Evolutionary conservation across 2,113 vertebrate species (phyloP), one percentile per base, ranked within the genome.

Genomic region (Boulengeromyrus knoepffleri): DNA sequence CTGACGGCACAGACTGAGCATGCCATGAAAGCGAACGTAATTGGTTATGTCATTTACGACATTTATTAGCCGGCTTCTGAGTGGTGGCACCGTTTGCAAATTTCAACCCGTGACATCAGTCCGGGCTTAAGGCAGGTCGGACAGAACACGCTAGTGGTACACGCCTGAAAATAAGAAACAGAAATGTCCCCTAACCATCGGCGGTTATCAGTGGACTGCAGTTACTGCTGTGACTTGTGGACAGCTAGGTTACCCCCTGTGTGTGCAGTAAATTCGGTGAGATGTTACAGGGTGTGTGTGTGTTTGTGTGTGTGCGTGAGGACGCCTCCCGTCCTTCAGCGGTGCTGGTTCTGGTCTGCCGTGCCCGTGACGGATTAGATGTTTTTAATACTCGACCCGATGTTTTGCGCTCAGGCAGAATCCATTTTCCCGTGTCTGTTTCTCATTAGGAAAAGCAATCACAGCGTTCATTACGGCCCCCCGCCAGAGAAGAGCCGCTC

Each of bases 401-500:
- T 42, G 80, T 90, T 77, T 90, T 83, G 46, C 83, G 56, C 62
- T 42, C 74, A 49, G 87, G 91, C 84, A 84, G 91, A 90, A 87
- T 52, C 89, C 53, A 91, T 91, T 90, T 92, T 89, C 91, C 85
- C 85, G 77, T 91, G 87, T 90, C 85, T 49, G n/a, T 58, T 91
- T 91, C 88, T 91, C 90, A 92, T 90, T 91, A 87, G 84, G 88
- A 87, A 91, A 91, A 92, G 90, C 91, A 92, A 93, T 91, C 91
- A 90, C 70, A 58, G 49, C 85, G n/a, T 92, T 93, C 92, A 92
- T 93, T 93, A 92, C 89, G 39, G 56, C 66, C 66, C 87, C 47
- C 52, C 46, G 24, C 88, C 90, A 86, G 89, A 66, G 90, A 91
- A 92, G 87, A 27, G 27, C 49, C 49, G 90, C 70, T 86, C 91